Evolutionary conservation across 2,888 invertebrate species (phyloP), one percentile per base, ranked within the genome.

Genomic region (Leptopilina drosophilae): DNA sequence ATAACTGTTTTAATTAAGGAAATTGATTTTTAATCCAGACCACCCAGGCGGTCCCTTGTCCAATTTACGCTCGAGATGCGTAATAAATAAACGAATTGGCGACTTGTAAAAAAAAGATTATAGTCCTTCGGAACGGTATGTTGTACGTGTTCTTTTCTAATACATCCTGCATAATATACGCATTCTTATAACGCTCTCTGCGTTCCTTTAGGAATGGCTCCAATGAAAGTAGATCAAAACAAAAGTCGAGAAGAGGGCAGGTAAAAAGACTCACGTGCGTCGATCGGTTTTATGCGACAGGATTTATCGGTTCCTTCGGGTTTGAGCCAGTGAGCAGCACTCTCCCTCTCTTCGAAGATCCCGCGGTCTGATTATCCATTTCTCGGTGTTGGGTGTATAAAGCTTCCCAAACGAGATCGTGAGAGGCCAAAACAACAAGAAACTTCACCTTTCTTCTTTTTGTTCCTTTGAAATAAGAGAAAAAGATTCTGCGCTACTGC

Each of bases 221-320:
- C 66, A 66, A 66, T 42, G 66, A 67, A 67, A 46, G 67, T 67
- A 67, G 67, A 67, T 67, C 67, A 67, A 66, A 66, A 66, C 66
- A 66, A 33, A 33, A 66, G 42, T 66, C 15, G 33, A 65, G 66
- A 42, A 49, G 49, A 49, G 49, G 9, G 67, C 49, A 67, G 67
- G 67, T 67, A 67, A 67, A 67, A 67, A 67, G 67, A 67, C 67
- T 67, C 67, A 67, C 67, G 67, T 67, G 67, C 67, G 49, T 67
- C 67, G 67, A 67, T 67, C 67, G 67, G 9, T 67, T 67, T 67
- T 67, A 67, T 67, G 67, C 49, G 67, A 67, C 67, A 67, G 67
- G 67, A 67, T 67, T 67, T 67, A 67, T 67, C 67, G 67, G 49
- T 67, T 33, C 49, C 67, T 67, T 67, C 20, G 67, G 12, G 9